A percentile compares a stretch with the other conserved stretches of the same genome.
These are phyloP conservation scores for Chaenogobius annularis DNA, from an alignment of 2,113 vertebrate genomes.

Conservation along the genomic window DNA sequence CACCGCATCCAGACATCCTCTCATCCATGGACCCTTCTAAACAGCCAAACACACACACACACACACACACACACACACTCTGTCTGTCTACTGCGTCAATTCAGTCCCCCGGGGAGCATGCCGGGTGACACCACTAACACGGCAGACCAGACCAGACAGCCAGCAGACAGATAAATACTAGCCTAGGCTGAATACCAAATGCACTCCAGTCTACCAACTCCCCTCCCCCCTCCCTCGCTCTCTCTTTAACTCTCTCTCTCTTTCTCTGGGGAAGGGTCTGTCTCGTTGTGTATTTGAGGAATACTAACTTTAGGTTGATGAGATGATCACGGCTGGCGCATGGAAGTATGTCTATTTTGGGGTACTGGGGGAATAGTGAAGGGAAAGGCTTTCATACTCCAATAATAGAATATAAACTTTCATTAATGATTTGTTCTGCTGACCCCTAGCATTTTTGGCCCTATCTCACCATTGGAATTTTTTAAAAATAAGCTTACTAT, in stretches of 20 bases:
- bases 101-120: slow-evolving; percentile 67
- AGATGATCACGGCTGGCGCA: slow-evolving; percentile 47
- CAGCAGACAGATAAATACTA: slow-evolving; percentile 78
- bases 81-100: slow-evolving; percentile 68
- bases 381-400: not conserved
- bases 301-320: slow-evolving; percentile 55
- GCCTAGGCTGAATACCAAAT: slow-evolving; percentile 77
- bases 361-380: not conserved
- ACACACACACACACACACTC: slow-evolving; percentile 24
- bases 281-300: slow-evolving; percentile 59
- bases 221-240: slow-evolving; percentile 27
- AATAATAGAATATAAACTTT: not conserved
- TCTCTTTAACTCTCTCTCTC: slow-evolving; percentile 24
- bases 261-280: slow-evolving; percentile 47
- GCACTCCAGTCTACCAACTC: slow-evolving; percentile 60
- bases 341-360: slow-evolving; percentile 41
- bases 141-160: slow-evolving; percentile 74
- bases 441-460: not conserved
- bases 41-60: slow-evolving; percentile 32
- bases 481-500: no score
- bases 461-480: not conserved
- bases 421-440: not conserved
- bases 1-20: slow-evolving; percentile 33
- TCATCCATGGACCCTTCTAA: slow-evolving; percentile 35
- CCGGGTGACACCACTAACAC: slow-evolving; percentile 73